Evolutionary conservation across 2,113 vertebrate genomes (phyloP).

Genomic region (Eulemur rufifrons): DNA sequence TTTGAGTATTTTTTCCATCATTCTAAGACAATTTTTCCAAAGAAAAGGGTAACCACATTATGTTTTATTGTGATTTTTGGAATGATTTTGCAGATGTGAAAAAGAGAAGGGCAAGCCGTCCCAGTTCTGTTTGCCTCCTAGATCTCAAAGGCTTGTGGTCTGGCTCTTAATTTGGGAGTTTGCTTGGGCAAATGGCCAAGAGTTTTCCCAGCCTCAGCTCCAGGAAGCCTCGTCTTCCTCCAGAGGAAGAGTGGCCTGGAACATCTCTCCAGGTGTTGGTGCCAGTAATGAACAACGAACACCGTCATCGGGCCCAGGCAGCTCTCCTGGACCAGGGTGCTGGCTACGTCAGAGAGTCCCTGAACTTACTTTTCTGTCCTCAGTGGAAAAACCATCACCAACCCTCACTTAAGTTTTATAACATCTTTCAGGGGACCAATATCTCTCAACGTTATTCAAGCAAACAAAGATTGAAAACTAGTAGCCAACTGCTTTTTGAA

Average conservation of each 20-base stretch:
- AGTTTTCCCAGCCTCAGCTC: background rate
- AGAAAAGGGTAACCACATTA: conserved; percentile 33
- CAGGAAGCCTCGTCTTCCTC: background rate
- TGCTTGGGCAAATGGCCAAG: background rate
- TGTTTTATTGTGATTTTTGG: conserved; percentile 32
- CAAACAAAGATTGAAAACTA: background rate
- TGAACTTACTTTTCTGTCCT: background rate
- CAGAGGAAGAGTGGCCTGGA: background rate
- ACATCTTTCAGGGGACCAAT: background rate
- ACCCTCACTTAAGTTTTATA: background rate
- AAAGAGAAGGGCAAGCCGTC: background rate
- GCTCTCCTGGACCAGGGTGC: background rate
- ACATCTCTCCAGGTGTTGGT: background rate
- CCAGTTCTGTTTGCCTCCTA: background rate
- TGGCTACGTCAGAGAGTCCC: background rate
- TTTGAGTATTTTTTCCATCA: background rate
- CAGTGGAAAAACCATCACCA: background rate
- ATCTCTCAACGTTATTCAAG: background rate
- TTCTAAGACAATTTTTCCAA: conserved; percentile 18
- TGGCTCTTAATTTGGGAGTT: background rate
- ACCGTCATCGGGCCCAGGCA: background rate
- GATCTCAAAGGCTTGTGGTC: background rate
- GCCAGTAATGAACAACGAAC: background rate
- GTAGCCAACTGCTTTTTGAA: background rate
- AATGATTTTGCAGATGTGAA: conserved; percentile 30